Percentiles rank a stretch among this genome's conserved stretches.
Evolutionary conservation across 2,888 invertebrate genomes (phyloP).

Genomic region (Eupithecia subfuscata): DNA sequence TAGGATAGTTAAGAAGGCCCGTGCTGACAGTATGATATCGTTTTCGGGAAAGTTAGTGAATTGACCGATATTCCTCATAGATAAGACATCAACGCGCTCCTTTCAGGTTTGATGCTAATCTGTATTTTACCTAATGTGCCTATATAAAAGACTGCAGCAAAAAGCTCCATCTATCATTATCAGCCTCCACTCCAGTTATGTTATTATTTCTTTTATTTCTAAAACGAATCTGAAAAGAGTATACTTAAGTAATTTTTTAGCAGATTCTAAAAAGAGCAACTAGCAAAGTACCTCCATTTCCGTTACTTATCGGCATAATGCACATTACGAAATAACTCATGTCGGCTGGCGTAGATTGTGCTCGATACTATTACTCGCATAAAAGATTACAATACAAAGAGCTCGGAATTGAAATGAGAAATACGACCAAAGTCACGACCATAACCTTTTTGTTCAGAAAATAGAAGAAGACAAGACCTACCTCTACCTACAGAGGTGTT

Average conservation of each 20-base stretch:
- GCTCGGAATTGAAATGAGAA: slow-evolving; percentile 45
- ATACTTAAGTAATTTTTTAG: too few relatives aligned
- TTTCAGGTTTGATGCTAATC: slow-evolving; percentile 4
- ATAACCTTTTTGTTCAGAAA: slow-evolving; percentile 42
- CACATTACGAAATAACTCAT: slow-evolving; percentile 26
- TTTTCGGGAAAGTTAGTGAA: slow-evolving; percentile 31
- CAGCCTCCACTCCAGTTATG: background rate
- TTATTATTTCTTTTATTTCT: background rate
- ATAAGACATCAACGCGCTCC: slow-evolving; percentile 35
- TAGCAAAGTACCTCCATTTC: background rate
- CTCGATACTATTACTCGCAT: slow-evolving; percentile 41
- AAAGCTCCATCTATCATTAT: background rate
- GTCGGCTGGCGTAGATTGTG: slow-evolving; percentile 29
- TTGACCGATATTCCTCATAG: slow-evolving; percentile 24
- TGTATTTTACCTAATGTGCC: background rate
- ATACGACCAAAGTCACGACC: slow-evolving; percentile 52
- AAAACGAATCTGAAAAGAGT: background rate
- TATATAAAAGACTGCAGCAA: background rate
- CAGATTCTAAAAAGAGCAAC: background rate
- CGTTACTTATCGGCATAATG: slow-evolving; percentile 30
- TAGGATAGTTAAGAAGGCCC: background rate
- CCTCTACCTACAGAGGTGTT: slow-evolving; percentile 30
- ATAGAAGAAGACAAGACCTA: slow-evolving; percentile 44
- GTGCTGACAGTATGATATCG: slow-evolving; percentile 34
- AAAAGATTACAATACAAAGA: slow-evolving; percentile 48